Base-by-base conservation (phyloP, 2,797 vertebrate species). In the Trichosurus vulpecula region DNA sequence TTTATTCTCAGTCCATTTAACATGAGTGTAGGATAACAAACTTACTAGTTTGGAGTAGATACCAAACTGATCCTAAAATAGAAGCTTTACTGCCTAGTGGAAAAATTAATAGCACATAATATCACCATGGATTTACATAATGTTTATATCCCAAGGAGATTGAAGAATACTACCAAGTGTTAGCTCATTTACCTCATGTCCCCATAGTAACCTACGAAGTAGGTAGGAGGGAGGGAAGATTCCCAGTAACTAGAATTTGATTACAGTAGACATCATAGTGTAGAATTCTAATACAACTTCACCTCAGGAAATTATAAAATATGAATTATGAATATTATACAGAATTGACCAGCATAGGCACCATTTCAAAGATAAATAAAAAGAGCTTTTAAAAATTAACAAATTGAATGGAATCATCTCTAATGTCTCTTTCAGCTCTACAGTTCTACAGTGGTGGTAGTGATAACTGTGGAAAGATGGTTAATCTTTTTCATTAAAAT, bases 271-370 rank as follows among this genome's bases (percentile, higher is more conserved):
- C 66, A 11, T 74, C 53, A 27, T 57, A 52, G 27, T n/a, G 22
- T 66, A 57, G 52, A 89, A n/a, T 96, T 52, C n/a, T 51, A 91
- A 74, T 90, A 47, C 87, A 58, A 1, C 51, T 29, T 55, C 55
- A 66, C 57, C 53, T 87, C 22, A 53, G 54, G 54, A 1, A 91
- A n/a, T 91, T 94, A 90, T 90, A n/a, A 90, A 81, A 19, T 90
- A n/a, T 92, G 41, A 96, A 54, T 92, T 93, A 47, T 96, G 54
- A 92, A 47, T 92, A 56, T 57, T 91, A 94, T 90, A 93, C 87
- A 89, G 91, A 95, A 93, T 91, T 74, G 41, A 52, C 57, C 56
- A 22, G 51, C 91, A 81, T 10, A 90, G 35, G 66, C 29, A 93
- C 47, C 6, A 31, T 54, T 57, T 54, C 54, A 87, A 96, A 91